Conservation (phyloP, 2,888 invertebrate species). For the Cheilosia soror region DNA sequence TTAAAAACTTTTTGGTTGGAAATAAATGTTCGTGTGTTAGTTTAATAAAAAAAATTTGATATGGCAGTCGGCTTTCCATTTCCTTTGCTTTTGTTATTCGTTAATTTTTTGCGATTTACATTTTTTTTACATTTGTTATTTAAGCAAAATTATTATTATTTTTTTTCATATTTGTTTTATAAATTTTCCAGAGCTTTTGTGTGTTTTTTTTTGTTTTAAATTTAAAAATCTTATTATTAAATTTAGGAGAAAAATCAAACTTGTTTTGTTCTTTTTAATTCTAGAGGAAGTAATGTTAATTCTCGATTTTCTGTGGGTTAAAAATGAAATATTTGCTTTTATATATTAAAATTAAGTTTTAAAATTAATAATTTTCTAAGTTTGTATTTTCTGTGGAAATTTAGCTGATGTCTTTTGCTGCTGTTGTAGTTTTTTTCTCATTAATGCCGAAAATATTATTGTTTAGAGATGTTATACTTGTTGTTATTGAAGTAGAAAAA, state of each 20-base stretch:
- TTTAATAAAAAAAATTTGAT: slow-evolving; percentile 75
- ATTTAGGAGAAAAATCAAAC: slow-evolving; percentile 49
- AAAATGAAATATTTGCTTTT: slow-evolving; percentile 75
- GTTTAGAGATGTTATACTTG: slow-evolving; percentile 76
- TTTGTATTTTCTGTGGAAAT: slow-evolving; percentile 56
- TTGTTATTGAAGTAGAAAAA: slow-evolving; percentile 77
- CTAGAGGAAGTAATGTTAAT: slow-evolving; percentile 33
- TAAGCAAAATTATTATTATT: slow-evolving; percentile 56
- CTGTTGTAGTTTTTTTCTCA: slow-evolving; percentile 67
- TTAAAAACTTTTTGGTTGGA: slow-evolving; percentile 29
- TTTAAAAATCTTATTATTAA: slow-evolving; percentile 54
- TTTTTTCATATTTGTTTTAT: slow-evolving; percentile 44
- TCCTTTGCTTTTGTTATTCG: slow-evolving; percentile 64
- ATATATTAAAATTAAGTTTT: slow-evolving; percentile 71
- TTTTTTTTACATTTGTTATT: slow-evolving; percentile 37
- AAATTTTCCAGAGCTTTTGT: slow-evolving; percentile 75
- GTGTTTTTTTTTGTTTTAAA: not conserved
- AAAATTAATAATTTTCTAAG: slow-evolving; percentile 72
- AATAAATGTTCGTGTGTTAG: slow-evolving; percentile 68
- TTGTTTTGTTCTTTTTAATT: slow-evolving; percentile 21
- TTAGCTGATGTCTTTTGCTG: slow-evolving; percentile 68
- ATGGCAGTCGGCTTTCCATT: slow-evolving; percentile 79
- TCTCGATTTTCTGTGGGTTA: slow-evolving; percentile 31
- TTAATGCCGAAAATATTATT: slow-evolving; percentile 67
- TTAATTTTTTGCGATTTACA: slow-evolving; percentile 59